A percentile compares a stretch with the other conserved stretches of the same genome.
phyloP scores from a whole-genome alignment of 2,797 vertebrate genomes.

The Luscinia luscinia region DNA sequence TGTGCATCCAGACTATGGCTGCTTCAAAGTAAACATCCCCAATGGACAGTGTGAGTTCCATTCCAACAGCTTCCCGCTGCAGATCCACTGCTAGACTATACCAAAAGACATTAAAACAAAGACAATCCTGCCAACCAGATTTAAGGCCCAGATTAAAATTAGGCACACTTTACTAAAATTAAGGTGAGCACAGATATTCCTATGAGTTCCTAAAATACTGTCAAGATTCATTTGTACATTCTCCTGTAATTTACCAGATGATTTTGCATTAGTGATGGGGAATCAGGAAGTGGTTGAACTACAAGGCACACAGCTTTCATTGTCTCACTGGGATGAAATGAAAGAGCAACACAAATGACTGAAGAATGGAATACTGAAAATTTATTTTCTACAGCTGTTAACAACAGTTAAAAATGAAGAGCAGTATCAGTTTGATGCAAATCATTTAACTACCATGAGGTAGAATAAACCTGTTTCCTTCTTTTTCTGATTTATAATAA shows the following conservation, averaged over 20 bases:
- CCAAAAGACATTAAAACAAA: not conserved
- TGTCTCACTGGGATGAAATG: not conserved
- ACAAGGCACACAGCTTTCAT: not conserved
- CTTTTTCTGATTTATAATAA: not conserved
- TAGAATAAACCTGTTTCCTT: not conserved
- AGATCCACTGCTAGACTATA: not conserved
- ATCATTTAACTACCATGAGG: not conserved
- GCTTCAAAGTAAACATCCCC: not conserved
- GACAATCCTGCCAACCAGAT: not conserved
- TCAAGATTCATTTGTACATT: not conserved
- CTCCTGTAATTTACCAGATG: not conserved
- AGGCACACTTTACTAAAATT: not conserved
- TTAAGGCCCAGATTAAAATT: not conserved
- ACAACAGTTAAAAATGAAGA: not conserved
- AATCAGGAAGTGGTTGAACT: not conserved
- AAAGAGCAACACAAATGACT: not conserved
- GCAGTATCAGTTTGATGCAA: not conserved
- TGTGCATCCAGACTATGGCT: not conserved
- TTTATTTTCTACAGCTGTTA: conserved; percentile 20
- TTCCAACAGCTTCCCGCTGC: not conserved
- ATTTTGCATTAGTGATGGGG: not conserved
- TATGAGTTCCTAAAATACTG: not conserved
- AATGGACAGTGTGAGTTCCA: not conserved
- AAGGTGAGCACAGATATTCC: not conserved
- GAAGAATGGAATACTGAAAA: not conserved